Percentiles rank a stretch among this genome's conserved stretches.
phyloP scores from a whole-genome alignment of 2,797 vertebrate genomes.

The Perodicticus potto region DNA sequence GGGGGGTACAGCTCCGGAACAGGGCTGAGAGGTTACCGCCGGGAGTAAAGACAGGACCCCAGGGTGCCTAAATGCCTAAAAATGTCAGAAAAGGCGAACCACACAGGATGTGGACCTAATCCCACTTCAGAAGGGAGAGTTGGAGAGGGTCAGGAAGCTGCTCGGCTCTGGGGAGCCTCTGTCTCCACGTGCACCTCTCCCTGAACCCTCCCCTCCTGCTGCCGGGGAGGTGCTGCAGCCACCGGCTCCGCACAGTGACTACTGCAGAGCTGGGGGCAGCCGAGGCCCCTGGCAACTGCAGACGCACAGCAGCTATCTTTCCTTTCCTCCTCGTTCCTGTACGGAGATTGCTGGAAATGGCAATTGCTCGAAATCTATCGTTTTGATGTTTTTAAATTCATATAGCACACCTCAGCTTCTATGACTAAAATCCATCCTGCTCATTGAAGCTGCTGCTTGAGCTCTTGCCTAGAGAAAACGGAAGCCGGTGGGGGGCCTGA shows the following conservation, averaged over 20 bases:
- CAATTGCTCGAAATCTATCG: conserved; percentile 37
- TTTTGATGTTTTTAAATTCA: conserved; percentile 41
- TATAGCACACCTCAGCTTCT: background rate
- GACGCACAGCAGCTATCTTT: background rate
- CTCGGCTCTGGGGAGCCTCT: background rate
- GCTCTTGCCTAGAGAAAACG: background rate
- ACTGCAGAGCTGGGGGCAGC: background rate
- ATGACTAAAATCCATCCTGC: conserved; percentile 1
- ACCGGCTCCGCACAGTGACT: background rate
- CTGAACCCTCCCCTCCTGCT: background rate
- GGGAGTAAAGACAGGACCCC: background rate
- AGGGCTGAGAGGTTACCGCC: background rate
- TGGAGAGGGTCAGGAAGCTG: background rate
- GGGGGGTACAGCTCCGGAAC: background rate
- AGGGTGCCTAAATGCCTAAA: background rate
- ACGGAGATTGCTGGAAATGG: conserved; percentile 7
- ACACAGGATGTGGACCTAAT: background rate
- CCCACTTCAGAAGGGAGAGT: background rate
- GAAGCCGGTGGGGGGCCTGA: background rate
- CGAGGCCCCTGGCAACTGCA: background rate
- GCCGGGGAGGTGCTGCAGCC: background rate
- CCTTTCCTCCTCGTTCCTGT: background rate
- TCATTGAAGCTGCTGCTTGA: conserved; percentile 18
- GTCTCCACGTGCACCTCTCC: background rate
- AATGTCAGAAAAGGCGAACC: background rate